Percentiles rank a stretch among this genome's conserved stretches.
These are phyloP conservation scores for Sebastes vulpes DNA, from an alignment of 2,797 vertebrate genomes.

Conservation along the genomic window DNA sequence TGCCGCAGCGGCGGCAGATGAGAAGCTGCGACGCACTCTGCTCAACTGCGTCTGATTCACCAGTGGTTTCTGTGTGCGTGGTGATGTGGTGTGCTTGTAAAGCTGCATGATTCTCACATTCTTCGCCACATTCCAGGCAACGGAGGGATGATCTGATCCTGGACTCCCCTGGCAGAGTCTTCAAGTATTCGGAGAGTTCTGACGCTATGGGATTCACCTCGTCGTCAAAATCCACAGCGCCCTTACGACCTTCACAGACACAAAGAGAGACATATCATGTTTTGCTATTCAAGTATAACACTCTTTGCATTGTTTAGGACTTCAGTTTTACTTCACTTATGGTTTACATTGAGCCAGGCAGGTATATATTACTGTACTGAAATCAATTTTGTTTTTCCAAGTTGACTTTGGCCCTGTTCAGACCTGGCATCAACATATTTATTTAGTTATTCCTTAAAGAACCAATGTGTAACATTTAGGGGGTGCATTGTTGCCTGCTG, in stretches of 20 bases:
- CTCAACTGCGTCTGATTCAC: background rate
- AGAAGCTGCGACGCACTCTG: background rate
- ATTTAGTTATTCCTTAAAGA: too few relatives aligned
- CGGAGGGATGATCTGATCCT: constrained; percentile 60
- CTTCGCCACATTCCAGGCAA: constrained; percentile 68
- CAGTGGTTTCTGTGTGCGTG: constrained; percentile 16
- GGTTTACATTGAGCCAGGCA: background rate
- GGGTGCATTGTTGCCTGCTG: too few relatives aligned
- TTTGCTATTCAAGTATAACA: background rate
- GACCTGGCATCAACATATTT: too few relatives aligned
- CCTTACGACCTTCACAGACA: constrained; percentile 61
- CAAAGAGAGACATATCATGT: background rate
- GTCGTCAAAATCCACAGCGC: constrained; percentile 45
- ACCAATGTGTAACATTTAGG: too few relatives aligned
- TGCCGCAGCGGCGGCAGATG: constrained; percentile 72
- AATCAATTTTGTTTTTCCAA: background rate
- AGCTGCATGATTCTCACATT: constrained; percentile 66
- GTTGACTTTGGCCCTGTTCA: background rate
- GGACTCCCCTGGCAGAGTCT: constrained; percentile 72
- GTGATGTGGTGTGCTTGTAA: constrained; percentile 70
- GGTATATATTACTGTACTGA: background rate
- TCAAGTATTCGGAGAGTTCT: constrained; percentile 74
- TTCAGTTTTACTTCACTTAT: background rate
- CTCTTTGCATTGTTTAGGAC: background rate
- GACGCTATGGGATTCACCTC: constrained; percentile 53